phyloP scores from a whole-genome alignment of 2,797 vertebrate genomes.

The Rallus crepitans region DNA sequence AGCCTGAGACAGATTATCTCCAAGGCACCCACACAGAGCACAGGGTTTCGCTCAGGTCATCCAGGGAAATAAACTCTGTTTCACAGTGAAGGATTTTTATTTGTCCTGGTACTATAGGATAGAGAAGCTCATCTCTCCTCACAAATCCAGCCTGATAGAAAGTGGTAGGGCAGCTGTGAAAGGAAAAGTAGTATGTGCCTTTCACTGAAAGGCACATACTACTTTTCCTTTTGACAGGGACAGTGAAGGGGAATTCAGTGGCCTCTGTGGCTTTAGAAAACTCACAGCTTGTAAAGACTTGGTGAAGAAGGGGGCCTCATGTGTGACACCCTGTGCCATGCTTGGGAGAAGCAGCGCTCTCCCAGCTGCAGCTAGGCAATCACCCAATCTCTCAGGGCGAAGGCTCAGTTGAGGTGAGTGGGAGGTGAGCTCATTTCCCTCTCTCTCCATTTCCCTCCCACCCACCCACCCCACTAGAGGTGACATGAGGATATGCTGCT shows the following conservation, averaged over 20 bases:
- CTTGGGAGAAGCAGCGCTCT: neutral
- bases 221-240: neutral
- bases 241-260: neutral
- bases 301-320: accelerated
- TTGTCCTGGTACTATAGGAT: neutral
- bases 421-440: neutral
- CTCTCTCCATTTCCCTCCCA: neutral
- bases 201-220: neutral
- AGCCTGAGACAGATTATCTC: neutral
- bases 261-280: neutral
- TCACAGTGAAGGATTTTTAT: neutral
- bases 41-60: neutral
- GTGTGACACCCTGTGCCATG: neutral
- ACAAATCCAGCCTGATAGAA: neutral
- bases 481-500: neutral
- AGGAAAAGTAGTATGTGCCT: no score
- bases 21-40: neutral
- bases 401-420: neutral
- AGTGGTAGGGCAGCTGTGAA: neutral
- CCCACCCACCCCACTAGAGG: neutral
- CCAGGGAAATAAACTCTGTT: neutral
- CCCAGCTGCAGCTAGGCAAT: neutral
- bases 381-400: neutral
- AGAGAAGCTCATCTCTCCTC: neutral
- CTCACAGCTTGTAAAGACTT: neutral